These are phyloP conservation scores for Taurulus bubalis DNA, from an alignment of 2,113 vertebrate genomes.

Conservation along the genomic window DNA sequence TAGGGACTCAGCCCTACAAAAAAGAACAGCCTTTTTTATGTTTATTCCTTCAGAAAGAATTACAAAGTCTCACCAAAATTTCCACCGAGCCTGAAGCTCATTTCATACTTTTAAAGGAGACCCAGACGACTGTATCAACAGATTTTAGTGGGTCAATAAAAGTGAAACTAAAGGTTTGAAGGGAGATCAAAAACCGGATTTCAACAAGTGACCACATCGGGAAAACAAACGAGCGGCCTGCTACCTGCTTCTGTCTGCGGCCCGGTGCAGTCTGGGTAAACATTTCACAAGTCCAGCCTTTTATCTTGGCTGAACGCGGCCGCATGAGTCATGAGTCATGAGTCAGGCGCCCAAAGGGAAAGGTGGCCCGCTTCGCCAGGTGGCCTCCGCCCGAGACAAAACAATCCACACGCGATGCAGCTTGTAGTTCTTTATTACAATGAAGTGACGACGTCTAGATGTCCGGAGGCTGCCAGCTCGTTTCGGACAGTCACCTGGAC, in stretches of 20 bases:
- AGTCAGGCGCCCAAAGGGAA: conserved; percentile 34
- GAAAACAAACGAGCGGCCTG: not conserved
- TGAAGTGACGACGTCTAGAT: not conserved
- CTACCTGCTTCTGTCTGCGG: not conserved
- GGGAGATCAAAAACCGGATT: not conserved
- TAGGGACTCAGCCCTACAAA: too few species aligned
- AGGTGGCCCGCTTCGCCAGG: conserved; percentile 29
- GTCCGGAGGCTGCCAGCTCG: not conserved
- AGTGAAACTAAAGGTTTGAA: not conserved
- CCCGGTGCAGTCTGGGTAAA: conserved; percentile 52
- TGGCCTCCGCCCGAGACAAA: conserved; percentile 19
- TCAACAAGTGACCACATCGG: not conserved
- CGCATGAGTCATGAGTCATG: conserved; percentile 63
- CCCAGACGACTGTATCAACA: not conserved
- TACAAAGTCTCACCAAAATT: too few species aligned
- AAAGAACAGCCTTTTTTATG: too few species aligned
- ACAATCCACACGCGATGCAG: too few species aligned
- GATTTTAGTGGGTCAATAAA: not conserved
- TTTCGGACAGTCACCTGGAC: too few species aligned
- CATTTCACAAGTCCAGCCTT: conserved; percentile 53
- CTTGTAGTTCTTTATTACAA: not conserved
- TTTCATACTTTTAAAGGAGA: too few species aligned
- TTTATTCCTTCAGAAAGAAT: too few species aligned
- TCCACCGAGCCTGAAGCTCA: too few species aligned
- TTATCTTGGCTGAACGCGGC: conserved; percentile 41